Conservation (phyloP, 2,888 invertebrate species). For the Drosophila ochracea region DNA sequence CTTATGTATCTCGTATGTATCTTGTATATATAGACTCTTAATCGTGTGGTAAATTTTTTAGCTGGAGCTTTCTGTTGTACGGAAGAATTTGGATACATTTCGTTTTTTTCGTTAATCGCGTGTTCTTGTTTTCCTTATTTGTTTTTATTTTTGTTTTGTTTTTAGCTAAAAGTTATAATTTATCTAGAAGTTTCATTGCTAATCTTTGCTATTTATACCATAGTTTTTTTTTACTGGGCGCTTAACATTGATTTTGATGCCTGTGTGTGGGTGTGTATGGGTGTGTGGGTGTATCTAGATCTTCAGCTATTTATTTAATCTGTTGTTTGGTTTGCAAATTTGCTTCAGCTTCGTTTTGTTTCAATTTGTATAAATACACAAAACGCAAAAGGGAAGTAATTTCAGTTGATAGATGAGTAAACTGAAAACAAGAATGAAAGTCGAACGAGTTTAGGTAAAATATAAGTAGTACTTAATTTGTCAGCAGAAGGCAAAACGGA, state of each 20-base stretch:
- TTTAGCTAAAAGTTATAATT: constrained; percentile 76
- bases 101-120: constrained; percentile 4
- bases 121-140: background rate
- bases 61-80: constrained; percentile 66
- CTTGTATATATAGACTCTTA: constrained; percentile 74
- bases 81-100: constrained; percentile 80
- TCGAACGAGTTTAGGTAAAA: background rate
- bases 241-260: constrained; percentile 43
- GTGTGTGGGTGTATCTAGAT: constrained; percentile 4
- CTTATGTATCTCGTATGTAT: constrained; percentile 23
- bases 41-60: constrained; percentile 73
- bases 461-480: constrained; percentile 38
- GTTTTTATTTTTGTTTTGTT: constrained; percentile 3
- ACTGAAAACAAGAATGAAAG: constrained; percentile 6
- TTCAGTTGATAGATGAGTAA: constrained; percentile 35
- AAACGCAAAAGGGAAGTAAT: constrained; percentile 2
- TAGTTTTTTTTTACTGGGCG: constrained; percentile 53
- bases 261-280: constrained; percentile 1
- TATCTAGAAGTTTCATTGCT: constrained; percentile 66
- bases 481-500: constrained; percentile 66
- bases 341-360: constrained; percentile 43
- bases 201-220: constrained; percentile 55
- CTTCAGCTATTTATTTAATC: constrained; percentile 28
- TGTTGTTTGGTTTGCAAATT: constrained; percentile 24
- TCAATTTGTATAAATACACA: constrained; percentile 23